Conservation (phyloP, 2,797 vertebrate genomes). For the Galagoides demidoff region DNA sequence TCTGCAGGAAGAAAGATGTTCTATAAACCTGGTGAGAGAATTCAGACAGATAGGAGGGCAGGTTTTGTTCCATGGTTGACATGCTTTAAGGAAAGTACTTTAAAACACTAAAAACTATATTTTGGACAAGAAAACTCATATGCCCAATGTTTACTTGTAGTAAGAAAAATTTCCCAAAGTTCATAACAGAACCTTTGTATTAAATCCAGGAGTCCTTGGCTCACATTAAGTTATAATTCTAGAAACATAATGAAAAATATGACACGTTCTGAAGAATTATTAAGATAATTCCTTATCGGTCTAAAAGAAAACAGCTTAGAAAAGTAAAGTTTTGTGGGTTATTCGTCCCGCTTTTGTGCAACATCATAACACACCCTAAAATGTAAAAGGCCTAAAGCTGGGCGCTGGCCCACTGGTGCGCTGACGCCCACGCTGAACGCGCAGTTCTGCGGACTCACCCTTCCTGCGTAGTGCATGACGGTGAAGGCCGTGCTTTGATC, state of each 20-base stretch:
- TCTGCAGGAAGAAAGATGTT: neutral
- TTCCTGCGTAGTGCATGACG: constrained; percentile 93
- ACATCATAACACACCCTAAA: neutral
- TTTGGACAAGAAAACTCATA: neutral
- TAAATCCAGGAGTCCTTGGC: neutral
- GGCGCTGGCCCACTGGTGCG: neutral
- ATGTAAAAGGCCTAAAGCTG: no score
- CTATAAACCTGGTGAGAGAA: neutral
- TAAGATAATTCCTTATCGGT: neutral
- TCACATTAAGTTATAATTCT: neutral
- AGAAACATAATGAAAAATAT: neutral
- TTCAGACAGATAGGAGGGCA: neutral
- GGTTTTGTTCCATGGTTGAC: neutral
- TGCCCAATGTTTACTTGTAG: neutral
- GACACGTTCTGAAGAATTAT: neutral
- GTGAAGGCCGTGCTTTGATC: constrained; percentile 93
- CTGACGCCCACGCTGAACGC: accelerated
- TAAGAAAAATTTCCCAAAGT: neutral
- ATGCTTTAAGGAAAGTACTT: neutral
- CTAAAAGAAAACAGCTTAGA: neutral
- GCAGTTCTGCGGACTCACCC: constrained; percentile 87
- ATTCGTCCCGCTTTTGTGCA: neutral
- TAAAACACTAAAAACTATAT: neutral
- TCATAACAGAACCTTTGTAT: neutral
- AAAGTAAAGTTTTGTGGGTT: neutral